Conservation (phyloP, 1,140 invertebrate genomes). For the Megathymus violae region DNA sequence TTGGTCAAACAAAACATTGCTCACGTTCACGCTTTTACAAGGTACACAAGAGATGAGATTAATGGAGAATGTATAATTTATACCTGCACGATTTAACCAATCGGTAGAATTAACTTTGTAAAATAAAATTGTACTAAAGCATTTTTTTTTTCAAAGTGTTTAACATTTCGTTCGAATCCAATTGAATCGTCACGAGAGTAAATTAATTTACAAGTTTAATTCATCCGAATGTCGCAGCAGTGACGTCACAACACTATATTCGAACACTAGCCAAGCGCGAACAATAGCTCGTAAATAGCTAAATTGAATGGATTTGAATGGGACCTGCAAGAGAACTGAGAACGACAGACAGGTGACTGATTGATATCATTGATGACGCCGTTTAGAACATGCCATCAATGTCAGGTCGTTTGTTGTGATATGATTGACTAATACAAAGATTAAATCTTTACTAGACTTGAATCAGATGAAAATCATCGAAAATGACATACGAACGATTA, state of each 20-base stretch:
- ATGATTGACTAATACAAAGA: neutral
- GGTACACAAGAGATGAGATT: too few relatives aligned
- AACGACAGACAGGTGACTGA: conserved; percentile 9
- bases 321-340: conserved; percentile 28
- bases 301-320: conserved; percentile 26
- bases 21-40: too few relatives aligned
- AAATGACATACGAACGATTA: too few relatives aligned
- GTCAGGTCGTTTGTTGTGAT: neutral
- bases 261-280: conserved; percentile 20
- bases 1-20: too few relatives aligned
- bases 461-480: too few relatives aligned
- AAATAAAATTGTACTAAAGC: too few relatives aligned
- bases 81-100: too few relatives aligned
- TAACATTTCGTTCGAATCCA: too few relatives aligned
- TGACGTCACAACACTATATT: conserved; percentile 24
- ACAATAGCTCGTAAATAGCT: conserved; percentile 43
- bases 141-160: too few relatives aligned
- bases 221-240: neutral
- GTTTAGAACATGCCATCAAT: neutral
- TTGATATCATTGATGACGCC: conserved; percentile 1
- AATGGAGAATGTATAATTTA: too few relatives aligned
- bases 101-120: too few relatives aligned
- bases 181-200: neutral
- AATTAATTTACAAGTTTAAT: conserved; percentile 5
- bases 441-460: neutral